Percentiles rank a stretch among this genome's conserved stretches.
These are phyloP conservation scores for Ophioninae sp. DNA, from an alignment of 2,888 invertebrate genomes.

Conservation along the genomic window DNA sequence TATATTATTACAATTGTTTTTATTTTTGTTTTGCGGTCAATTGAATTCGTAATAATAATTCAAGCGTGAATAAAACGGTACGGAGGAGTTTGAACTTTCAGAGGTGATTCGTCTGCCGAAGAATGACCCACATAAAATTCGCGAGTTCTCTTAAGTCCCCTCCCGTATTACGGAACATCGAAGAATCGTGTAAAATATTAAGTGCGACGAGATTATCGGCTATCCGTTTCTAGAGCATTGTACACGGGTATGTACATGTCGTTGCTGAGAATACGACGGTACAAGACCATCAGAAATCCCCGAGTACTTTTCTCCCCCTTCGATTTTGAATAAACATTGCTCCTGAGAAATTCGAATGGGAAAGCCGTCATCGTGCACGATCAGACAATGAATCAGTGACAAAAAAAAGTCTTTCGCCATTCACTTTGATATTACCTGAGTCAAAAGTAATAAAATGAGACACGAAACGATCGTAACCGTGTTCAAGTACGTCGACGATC, in stretches of 20 bases:
- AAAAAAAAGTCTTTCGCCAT: neutral
- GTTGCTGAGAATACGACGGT: neutral
- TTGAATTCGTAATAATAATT: slow-evolving; percentile 21
- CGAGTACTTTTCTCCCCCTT: slow-evolving; percentile 2
- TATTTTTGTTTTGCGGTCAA: slow-evolving; percentile 12
- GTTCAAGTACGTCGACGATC: neutral
- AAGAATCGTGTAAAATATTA: slow-evolving; percentile 22
- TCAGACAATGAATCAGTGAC: neutral
- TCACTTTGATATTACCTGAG: neutral
- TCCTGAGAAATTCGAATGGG: neutral
- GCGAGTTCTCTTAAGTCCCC: neutral
- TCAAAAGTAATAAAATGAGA: neutral
- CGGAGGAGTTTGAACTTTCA: slow-evolving; percentile 15
- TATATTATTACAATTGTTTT: too few species aligned
- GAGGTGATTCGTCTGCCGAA: slow-evolving; percentile 17
- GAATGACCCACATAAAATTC: slow-evolving; percentile 17
- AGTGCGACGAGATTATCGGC: slow-evolving; percentile 9
- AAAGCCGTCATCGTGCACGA: neutral
- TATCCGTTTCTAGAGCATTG: neutral
- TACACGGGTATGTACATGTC: neutral
- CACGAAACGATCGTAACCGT: neutral
- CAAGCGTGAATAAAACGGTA: neutral
- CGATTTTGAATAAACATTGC: slow-evolving; percentile 3
- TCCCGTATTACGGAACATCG: neutral
- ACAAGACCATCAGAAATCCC: neutral